Evolutionary conservation across 2,797 vertebrate genomes (phyloP).

Genomic region (Euphonia xanthogaster): DNA sequence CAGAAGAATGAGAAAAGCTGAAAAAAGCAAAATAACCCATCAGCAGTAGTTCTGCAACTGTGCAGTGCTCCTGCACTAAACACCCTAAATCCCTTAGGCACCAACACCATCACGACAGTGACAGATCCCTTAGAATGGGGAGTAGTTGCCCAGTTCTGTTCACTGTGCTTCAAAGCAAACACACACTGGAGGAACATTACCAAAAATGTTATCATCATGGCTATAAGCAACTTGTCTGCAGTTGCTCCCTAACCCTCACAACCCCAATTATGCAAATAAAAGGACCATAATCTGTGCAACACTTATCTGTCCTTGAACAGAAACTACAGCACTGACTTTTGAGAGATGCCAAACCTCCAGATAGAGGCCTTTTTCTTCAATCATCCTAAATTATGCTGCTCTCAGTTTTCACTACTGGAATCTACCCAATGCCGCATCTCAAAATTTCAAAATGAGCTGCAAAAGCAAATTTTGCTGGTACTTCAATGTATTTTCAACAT

Average conservation of each 20-base stretch:
- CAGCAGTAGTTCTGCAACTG: background rate
- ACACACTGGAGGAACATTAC: rapidly evolving
- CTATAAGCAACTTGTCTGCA: background rate
- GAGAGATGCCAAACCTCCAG: background rate
- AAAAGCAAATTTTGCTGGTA: background rate
- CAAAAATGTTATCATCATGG: background rate
- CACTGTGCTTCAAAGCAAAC: background rate
- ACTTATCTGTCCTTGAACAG: background rate
- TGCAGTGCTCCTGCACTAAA: background rate
- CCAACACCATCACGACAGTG: background rate
- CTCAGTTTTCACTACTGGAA: background rate
- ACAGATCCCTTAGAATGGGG: background rate
- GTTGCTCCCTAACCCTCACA: background rate
- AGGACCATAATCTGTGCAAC: background rate
- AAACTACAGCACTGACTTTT: background rate
- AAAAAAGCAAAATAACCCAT: background rate
- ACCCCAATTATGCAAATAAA: background rate
- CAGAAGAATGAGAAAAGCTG: background rate
- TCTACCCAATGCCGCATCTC: background rate
- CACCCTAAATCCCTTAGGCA: background rate
- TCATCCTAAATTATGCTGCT: background rate
- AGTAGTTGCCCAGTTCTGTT: background rate
- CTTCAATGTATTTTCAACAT: background rate
- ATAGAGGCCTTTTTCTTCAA: background rate
- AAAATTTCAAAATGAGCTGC: background rate